Base-by-base conservation (phyloP, 2,113 vertebrate species). In the Ascaphus truei region DNA sequence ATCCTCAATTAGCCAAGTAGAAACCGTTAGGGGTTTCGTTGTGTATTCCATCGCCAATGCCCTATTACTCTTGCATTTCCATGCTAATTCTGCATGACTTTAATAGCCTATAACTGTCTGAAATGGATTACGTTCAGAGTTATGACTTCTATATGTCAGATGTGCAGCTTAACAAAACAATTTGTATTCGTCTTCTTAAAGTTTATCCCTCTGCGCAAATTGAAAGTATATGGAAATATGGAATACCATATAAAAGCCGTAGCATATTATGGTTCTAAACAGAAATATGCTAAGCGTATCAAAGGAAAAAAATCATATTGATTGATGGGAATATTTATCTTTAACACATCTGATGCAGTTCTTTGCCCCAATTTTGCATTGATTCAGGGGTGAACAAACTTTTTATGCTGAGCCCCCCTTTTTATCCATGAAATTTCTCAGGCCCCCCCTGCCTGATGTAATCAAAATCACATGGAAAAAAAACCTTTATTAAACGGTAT, bases 21-120 rank as follows among this genome's bases (percentile, higher is more conserved):
- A 68, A 57, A 68, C 65, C 65, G 47, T 68, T 55, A 56, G 27
- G 56, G 63, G 26, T 33, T 67, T 67, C 37, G 56, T 56, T 58
- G 52, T 68, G 65, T 18, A 58, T 68, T 48, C 52, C 52, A 20
- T 34, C 47, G 65, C 65, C 65, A 56, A 53, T 30, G 53, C 37
- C 41, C 64, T 67, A 27, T 56, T 56, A 57, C 64, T 22, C 64
- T 67, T 67, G 51, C 51, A 67, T 68, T 57, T 68, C 65, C 56
- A 23, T 68, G 30, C 65, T 68, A 58, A 68, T 68, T 68, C 65
- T 68, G 64, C 51, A 43, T 57, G 64, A 68, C 65, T 68, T 68
- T 58, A 68, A 68, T 68, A 58, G 65, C 65, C 65, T 68, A 58
- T 68, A 68, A 68, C 27, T 68, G 63, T 56, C 63, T 67, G 9